Evolutionary conservation across 2,888 invertebrate genomes (phyloP), one percentile per base, ranked within the genome.

Genomic region (Pocota personata): DNA sequence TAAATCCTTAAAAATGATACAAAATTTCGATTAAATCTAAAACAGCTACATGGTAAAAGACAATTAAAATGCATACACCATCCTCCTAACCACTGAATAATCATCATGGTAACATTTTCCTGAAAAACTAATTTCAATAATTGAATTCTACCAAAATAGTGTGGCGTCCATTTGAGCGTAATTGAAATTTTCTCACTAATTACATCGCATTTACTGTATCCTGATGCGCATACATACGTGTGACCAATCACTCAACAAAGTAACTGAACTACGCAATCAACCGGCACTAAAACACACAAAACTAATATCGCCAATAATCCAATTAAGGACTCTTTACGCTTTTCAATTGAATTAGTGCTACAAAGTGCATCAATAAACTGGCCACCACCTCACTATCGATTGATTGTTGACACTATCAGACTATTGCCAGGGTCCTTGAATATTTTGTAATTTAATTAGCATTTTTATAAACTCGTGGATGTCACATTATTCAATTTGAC

Each of bases 241-340:
- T 76, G 64, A 57, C 48, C 72, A 72, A 66, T 79, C 72, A 40
- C 40, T 78, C 57, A 52, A 67, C 69, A 78, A 82, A 83, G 67
- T 69, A 69, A 75, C 67, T 73, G 37, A 78, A 78, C 66, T 78
- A 32, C 48, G 46, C 14, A 40, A 60, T 55, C 43, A 64, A 32
- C 27, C 35, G 16, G 24, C 32, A 76, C 66, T 50, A 76, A 71
- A 76, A 71, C 27, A 71, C 27, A 43, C 62, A 66, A 58, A 77
- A 67, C 64, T 52, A 72, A 76, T 80, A 86, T 80, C 46, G 71
- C 72, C 76, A 80, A 86, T 86, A 86, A 86, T 86, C 76, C 80
- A 71, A 82, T 86, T 80, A 86, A 77, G 80, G 76, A 80, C 82
- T 55, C 71, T 86, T 75, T 71, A 76, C 46, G 66, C 60, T 60